phyloP scores from a whole-genome alignment of 2,797 vertebrate species.

The Phataginus tricuspis region DNA sequence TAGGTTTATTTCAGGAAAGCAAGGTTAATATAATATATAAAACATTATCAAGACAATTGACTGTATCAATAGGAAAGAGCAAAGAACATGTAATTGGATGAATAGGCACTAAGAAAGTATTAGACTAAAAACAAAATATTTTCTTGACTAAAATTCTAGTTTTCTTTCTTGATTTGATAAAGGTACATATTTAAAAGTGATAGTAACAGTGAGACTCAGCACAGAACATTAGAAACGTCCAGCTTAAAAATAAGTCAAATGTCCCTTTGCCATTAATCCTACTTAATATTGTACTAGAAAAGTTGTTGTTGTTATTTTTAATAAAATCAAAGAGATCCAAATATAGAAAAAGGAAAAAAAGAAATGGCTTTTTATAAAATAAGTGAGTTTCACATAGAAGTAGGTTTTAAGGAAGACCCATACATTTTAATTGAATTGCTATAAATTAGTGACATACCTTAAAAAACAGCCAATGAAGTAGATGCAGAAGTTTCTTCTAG shows the following conservation, averaged over 20 bases:
- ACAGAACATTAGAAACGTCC: background rate
- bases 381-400: background rate
- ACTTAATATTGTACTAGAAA: background rate
- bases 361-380: background rate
- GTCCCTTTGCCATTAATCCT: background rate
- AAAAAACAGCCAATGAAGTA: background rate
- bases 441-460: background rate
- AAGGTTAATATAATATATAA: background rate
- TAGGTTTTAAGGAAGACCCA: background rate
- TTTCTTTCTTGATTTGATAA: background rate
- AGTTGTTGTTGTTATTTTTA: background rate
- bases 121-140: constrained; percentile 29
- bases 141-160: background rate
- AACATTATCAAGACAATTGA: background rate
- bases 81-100: background rate
- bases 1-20: background rate
- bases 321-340: constrained; percentile 18
- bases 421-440: background rate
- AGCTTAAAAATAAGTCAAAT: background rate
- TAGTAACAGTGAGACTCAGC: background rate
- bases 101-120: background rate
- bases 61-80: background rate
- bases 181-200: background rate
- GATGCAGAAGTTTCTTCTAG: constrained; percentile 1
- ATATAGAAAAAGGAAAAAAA: background rate